Evolutionary conservation across 2,888 invertebrate species (phyloP).

Genomic region (Temnothorax unifasciatus): DNA sequence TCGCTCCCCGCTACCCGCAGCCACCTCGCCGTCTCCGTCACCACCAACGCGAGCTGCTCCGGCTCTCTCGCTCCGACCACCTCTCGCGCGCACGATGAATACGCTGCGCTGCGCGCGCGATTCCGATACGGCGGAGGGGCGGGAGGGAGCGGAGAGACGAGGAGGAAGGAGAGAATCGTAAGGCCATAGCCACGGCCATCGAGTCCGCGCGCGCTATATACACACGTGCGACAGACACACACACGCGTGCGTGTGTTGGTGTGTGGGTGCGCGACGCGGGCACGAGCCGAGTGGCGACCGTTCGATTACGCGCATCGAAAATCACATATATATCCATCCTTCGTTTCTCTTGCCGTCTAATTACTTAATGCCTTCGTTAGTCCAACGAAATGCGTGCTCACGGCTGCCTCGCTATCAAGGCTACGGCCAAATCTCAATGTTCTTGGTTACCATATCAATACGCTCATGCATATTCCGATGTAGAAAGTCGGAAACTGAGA

Average conservation of each 20-base stretch:
- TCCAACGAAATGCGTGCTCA: background rate
- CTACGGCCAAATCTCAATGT: background rate
- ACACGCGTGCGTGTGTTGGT: slow-evolving; percentile 10
- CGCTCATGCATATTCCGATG: background rate
- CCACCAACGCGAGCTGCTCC: slow-evolving; percentile 45
- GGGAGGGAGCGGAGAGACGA: slow-evolving; percentile 52
- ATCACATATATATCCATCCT: background rate
- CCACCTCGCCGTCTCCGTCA: slow-evolving; percentile 36
- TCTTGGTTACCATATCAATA: background rate
- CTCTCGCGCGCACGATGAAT: slow-evolving; percentile 34
- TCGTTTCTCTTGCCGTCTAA: background rate
- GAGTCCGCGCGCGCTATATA: slow-evolving; percentile 71
- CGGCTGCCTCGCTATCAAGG: background rate
- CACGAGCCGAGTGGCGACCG: slow-evolving; percentile 6
- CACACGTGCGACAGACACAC: background rate
- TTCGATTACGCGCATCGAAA: slow-evolving; percentile 44
- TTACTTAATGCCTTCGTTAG: background rate
- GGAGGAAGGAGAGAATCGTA: slow-evolving; percentile 72
- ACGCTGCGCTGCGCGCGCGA: slow-evolving; percentile 56
- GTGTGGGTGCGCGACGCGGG: slow-evolving; percentile 28
- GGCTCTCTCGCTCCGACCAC: slow-evolving; percentile 57
- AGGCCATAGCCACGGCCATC: slow-evolving; percentile 86
- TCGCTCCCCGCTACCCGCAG: background rate
- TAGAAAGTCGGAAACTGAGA: background rate
- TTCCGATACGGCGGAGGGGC: slow-evolving; percentile 57